Evolutionary conservation across 2,113 vertebrate genomes (phyloP).

Genomic region (Sialia sialis): DNA sequence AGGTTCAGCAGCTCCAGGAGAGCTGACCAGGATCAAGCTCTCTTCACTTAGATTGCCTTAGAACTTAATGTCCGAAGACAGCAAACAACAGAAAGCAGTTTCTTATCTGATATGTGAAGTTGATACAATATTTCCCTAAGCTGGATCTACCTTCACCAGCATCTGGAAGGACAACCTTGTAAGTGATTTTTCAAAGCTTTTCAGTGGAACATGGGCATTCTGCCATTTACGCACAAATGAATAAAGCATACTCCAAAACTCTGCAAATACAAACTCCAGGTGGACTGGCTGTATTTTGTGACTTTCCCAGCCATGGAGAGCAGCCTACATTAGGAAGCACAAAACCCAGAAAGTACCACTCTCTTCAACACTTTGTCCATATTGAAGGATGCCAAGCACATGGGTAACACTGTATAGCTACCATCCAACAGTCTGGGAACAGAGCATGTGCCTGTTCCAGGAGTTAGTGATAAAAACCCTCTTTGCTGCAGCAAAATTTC

Average conservation of each 20-base stretch:
- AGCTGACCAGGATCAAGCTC: not conserved
- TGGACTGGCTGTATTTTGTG: not conserved
- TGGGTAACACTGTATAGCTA: rapidly evolving
- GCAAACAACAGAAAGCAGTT: not conserved
- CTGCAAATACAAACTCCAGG: conserved; percentile 2
- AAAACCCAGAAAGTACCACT: not conserved
- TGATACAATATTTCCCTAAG: not conserved
- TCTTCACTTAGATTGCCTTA: not conserved
- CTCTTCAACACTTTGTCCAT: not conserved
- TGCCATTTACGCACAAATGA: not conserved
- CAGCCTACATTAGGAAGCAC: not conserved
- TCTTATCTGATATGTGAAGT: not conserved
- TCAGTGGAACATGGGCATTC: not conserved
- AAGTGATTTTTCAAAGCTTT: not conserved
- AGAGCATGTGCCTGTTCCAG: not conserved
- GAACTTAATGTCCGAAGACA: not conserved
- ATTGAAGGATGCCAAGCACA: not conserved
- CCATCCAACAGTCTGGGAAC: not conserved
- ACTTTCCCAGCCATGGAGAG: not conserved
- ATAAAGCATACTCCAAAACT: not conserved
- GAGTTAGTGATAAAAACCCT: not conserved
- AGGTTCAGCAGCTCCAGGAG: not conserved
- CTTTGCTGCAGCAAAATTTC: not conserved
- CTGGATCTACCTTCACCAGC: not conserved
- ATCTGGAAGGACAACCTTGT: not conserved